Evolutionary conservation across 2,888 invertebrate species (phyloP).

Genomic region (Suillia variegata): DNA sequence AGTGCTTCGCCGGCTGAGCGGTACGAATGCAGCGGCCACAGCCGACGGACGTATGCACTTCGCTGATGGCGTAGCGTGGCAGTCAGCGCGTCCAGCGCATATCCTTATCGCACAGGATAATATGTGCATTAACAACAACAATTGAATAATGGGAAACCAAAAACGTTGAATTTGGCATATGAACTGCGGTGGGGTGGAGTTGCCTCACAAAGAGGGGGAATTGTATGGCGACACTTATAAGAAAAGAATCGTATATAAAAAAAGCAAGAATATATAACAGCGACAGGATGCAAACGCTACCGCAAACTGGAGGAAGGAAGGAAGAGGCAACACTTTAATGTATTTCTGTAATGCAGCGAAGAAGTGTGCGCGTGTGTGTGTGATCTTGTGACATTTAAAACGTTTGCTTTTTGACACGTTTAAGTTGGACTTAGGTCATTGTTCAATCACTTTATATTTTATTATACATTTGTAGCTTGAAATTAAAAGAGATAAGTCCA

Average conservation of each 20-base stretch:
- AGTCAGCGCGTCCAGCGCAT: background rate
- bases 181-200: no score
- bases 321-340: no score
- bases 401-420: no score
- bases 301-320: background rate
- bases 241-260: background rate
- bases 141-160: constrained; percentile 3
- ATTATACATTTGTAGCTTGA: no score
- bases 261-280: background rate
- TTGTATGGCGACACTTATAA: background rate
- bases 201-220: no score
- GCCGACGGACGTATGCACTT: background rate
- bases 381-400: no score
- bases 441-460: no score
- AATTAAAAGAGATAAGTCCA: no score
- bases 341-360: no score
- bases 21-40: background rate
- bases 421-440: no score
- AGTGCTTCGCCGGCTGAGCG: background rate
- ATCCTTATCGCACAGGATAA: constrained; percentile 2
- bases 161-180: background rate
- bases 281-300: background rate
- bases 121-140: constrained; percentile 1
- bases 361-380: no score
- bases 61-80: background rate